phyloP scores from a whole-genome alignment of 2,888 invertebrate genomes.

The Cerastis leucographa region DNA sequence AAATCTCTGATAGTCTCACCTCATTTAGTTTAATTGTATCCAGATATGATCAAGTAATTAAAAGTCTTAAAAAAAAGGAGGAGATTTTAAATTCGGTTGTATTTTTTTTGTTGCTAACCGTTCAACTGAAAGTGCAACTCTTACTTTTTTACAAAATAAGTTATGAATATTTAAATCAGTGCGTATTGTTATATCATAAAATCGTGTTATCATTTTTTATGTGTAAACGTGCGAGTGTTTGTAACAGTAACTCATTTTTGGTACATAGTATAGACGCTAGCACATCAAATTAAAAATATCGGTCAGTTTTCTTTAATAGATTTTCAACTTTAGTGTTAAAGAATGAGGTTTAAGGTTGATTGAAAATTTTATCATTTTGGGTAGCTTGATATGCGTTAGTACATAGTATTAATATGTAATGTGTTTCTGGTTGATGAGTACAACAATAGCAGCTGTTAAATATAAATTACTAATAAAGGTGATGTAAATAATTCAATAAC shows the following conservation, averaged over 20 bases:
- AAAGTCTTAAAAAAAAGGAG: too few relatives aligned
- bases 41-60: too few relatives aligned
- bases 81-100: too few relatives aligned
- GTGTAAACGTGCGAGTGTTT: not conserved
- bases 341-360: too few relatives aligned
- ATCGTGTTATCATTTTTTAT: not conserved
- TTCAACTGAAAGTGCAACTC: slow-evolving; percentile 25
- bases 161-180: slow-evolving; percentile 38
- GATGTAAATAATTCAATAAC: not conserved
- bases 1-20: not conserved
- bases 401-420: not conserved
- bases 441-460: not conserved
- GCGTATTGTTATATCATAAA: slow-evolving; percentile 20
- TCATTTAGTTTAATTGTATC: not conserved
- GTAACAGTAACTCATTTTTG: not conserved
- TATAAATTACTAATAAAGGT: not conserved
- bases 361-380: too few relatives aligned
- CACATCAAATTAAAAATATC: too few relatives aligned
- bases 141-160: slow-evolving; percentile 17
- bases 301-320: too few relatives aligned
- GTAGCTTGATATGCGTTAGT: too few relatives aligned
- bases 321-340: too few relatives aligned
- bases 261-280: too few relatives aligned
- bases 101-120: slow-evolving; percentile 1
- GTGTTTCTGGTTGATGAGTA: not conserved